Evolutionary conservation across 2,113 vertebrate genomes (phyloP).

Genomic region (Acinonyx jubatus): DNA sequence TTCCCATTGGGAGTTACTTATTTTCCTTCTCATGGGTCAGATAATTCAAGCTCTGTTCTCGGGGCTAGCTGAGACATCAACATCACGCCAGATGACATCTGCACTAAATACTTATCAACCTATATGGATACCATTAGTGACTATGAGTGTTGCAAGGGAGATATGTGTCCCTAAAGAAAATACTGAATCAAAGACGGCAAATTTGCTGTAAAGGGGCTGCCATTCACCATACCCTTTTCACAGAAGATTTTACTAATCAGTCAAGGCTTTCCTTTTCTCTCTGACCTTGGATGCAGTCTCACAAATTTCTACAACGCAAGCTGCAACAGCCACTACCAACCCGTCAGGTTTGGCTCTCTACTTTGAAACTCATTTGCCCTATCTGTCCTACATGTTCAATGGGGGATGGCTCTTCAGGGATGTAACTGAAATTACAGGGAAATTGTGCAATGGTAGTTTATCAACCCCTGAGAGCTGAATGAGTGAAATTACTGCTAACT

Average conservation of each 20-base stretch:
- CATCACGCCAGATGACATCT: neutral
- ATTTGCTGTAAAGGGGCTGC: neutral
- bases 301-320: neutral
- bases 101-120: neutral
- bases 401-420: conserved; percentile 36
- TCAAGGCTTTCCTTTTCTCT: neutral
- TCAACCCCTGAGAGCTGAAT: conserved; percentile 13
- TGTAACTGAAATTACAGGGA: conserved; percentile 35
- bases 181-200: neutral
- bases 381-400: neutral
- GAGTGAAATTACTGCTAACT: conserved; percentile 55
- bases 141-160: neutral
- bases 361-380: conserved; percentile 31
- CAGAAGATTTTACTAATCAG: neutral
- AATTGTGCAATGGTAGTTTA: neutral
- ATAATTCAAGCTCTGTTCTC: neutral
- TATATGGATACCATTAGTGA: neutral
- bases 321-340: neutral
- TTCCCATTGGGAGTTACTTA: neutral
- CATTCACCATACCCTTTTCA: neutral
- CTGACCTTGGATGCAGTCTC: neutral
- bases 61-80: neutral
- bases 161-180: neutral
- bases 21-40: neutral
- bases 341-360: neutral